These are phyloP conservation scores for Bradypus variegatus DNA, from an alignment of 2,797 vertebrate genomes.

Conservation along the genomic window DNA sequence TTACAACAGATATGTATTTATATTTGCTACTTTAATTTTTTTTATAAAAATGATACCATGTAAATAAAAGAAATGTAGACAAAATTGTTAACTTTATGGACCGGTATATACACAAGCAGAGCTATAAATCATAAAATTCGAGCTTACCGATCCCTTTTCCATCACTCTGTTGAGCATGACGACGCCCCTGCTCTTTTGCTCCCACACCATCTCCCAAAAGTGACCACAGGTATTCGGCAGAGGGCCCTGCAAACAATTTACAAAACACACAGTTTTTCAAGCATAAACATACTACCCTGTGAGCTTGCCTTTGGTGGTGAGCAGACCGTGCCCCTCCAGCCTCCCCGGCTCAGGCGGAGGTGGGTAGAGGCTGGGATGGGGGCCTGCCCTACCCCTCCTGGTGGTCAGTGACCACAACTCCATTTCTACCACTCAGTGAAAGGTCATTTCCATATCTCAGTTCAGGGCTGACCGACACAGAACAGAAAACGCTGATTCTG, in stretches of 20 bases:
- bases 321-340: background rate
- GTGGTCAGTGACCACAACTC: background rate
- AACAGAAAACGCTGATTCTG: background rate
- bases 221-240: constrained; percentile 96
- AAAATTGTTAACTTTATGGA: background rate
- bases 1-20: background rate
- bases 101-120: accelerated
- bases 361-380: background rate
- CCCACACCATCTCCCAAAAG: constrained; percentile 99
- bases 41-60: background rate
- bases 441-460: background rate
- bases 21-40: background rate
- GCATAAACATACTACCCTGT: accelerated
- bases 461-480: background rate
- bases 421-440: background rate
- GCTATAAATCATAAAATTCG: accelerated
- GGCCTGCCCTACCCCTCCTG: background rate
- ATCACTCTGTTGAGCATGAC: constrained; percentile 98
- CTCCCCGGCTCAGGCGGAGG: background rate
- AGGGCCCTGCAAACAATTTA: constrained; percentile 83
- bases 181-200: constrained; percentile 91
- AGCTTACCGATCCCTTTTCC: constrained; percentile 96
- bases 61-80: background rate
- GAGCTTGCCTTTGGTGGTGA: accelerated
- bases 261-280: background rate